Conservation (phyloP, 2,113 vertebrate genomes). For the Gavia stellata region DNA sequence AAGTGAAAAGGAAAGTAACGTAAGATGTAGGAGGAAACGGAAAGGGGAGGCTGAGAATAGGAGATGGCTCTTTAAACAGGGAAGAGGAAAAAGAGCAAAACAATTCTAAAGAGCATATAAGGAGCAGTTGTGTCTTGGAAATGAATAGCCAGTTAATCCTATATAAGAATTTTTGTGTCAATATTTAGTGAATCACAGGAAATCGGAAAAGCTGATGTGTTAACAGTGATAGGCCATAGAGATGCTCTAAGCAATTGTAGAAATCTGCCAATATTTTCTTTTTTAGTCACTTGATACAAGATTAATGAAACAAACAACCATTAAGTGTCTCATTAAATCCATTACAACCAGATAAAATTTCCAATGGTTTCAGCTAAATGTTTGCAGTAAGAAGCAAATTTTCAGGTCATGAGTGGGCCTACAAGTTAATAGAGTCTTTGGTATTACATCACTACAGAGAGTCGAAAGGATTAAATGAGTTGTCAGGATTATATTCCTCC, state of each 20-base stretch:
- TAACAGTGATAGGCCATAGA: slow-evolving; percentile 56
- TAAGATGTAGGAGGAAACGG: not conserved
- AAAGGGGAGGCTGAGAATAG: not conserved
- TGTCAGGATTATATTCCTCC: not conserved
- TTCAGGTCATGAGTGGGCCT: not conserved
- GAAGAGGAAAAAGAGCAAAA: not conserved
- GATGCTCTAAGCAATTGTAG: slow-evolving; percentile 59
- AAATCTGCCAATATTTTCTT: slow-evolving; percentile 66
- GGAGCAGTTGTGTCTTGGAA: slow-evolving; percentile 3
- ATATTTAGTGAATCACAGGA: slow-evolving; percentile 59
- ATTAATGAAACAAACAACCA: slow-evolving; percentile 40
- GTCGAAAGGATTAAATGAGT: not conserved
- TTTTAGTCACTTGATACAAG: slow-evolving; percentile 53
- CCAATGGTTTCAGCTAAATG: not conserved
- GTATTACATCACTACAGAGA: not conserved
- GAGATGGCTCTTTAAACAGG: not conserved
- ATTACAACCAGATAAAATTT: slow-evolving; percentile 20
- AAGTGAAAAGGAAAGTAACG: not conserved
- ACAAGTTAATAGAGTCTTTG: not conserved
- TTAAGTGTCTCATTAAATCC: slow-evolving; percentile 44
- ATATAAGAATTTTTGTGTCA: slow-evolving; percentile 54
- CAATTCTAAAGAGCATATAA: not conserved
- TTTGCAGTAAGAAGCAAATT: slow-evolving; percentile 6
- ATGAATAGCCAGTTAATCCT: slow-evolving; percentile 58
- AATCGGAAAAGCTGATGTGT: slow-evolving; percentile 27